These are phyloP conservation scores for Venusia cambrica DNA, from an alignment of 2,888 invertebrate genomes.

Conservation along the genomic window DNA sequence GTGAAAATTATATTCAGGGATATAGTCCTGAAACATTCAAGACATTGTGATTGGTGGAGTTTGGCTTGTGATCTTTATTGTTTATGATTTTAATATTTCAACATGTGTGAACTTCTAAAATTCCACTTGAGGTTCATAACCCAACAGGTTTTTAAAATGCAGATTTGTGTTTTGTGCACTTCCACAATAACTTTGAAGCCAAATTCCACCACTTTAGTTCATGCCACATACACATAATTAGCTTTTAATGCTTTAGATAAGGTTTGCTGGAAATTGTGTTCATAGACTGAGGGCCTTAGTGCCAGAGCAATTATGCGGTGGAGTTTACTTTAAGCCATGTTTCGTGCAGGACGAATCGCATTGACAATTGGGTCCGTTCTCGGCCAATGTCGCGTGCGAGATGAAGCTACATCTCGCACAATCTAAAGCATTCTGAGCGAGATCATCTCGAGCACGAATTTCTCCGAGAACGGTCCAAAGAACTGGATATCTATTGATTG, in stretches of 20 bases:
- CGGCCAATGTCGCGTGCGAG: too few relatives aligned
- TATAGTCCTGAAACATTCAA: conserved; percentile 56
- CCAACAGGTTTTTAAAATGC: too few relatives aligned
- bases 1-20: conserved; percentile 73
- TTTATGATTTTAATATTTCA: too few relatives aligned
- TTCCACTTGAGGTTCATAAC: conserved; percentile 11
- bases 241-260: conserved; percentile 80
- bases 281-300: conserved; percentile 67
- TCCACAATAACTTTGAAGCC: conserved; percentile 52
- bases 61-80: conserved; percentile 53
- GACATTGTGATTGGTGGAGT: conserved; percentile 64
- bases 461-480: conserved; percentile 24
- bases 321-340: conserved; percentile 34
- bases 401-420: too few relatives aligned
- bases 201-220: conserved; percentile 67
- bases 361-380: too few relatives aligned
- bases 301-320: conserved; percentile 31
- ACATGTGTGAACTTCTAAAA: too few relatives aligned
- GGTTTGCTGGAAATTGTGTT: conserved; percentile 79
- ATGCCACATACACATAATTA: conserved; percentile 78
- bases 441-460: too few relatives aligned
- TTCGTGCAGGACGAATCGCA: conserved; percentile 22
- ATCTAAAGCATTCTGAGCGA: too few relatives aligned
- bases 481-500: conserved; percentile 37
- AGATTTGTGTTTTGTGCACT: conserved; percentile 14